Percentiles rank a stretch among this genome's conserved stretches.
phyloP scores from a whole-genome alignment of 2,888 invertebrate genomes.

The Clanis bilineata region DNA sequence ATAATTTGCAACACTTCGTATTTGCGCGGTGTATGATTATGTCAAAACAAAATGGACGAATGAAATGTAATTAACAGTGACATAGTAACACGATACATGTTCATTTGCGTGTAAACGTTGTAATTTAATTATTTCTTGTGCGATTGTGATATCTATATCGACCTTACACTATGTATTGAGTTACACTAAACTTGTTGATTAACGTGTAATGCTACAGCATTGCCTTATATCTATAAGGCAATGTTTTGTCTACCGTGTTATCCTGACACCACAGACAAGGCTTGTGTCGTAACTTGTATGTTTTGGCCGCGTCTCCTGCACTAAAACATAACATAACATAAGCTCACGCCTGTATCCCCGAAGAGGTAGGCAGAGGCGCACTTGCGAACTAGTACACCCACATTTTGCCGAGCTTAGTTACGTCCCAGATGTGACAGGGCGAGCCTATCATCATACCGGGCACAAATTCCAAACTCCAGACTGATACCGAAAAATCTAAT shows the following conservation, averaged over 20 bases:
- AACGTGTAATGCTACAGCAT: not conserved
- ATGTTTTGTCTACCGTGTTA: not conserved
- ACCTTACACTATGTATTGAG: conserved; percentile 1
- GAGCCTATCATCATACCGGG: too few species aligned
- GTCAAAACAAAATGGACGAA: conserved; percentile 3
- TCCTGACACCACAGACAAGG: not conserved
- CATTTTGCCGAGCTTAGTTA: too few species aligned
- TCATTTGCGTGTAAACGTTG: conserved; percentile 17
- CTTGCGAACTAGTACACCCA: too few species aligned
- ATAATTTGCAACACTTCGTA: conserved; percentile 2
- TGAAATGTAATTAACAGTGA: conserved; percentile 15
- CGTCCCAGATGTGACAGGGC: too few species aligned
- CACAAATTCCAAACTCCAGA: too few species aligned
- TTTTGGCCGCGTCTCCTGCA: too few species aligned
- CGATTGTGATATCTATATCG: conserved; percentile 6
- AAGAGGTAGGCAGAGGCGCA: too few species aligned
- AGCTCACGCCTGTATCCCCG: too few species aligned
- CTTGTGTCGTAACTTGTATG: too few species aligned
- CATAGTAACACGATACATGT: conserved; percentile 16
- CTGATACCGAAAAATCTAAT: too few species aligned
- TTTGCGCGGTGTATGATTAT: not conserved
- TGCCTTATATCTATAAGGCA: not conserved
- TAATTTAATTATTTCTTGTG: conserved; percentile 17
- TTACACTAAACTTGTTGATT: not conserved
- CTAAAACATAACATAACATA: too few species aligned